A percentile compares a stretch with the other conserved stretches of the same genome.
These are phyloP conservation scores for Coturnix japonica DNA, from an alignment of 2,113 vertebrate species.

Conservation along the genomic window DNA sequence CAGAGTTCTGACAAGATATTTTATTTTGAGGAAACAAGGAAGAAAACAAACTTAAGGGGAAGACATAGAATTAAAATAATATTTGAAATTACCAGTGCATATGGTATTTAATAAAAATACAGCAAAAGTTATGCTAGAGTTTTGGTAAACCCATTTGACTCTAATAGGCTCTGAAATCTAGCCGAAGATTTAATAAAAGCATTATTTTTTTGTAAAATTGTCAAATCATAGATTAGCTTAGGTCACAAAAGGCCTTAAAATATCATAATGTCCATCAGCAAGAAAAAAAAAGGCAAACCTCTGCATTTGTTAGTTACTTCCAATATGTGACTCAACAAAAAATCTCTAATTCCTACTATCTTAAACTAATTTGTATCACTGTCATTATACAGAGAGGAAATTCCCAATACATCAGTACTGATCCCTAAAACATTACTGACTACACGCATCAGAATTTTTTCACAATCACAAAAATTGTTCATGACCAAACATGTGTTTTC, in stretches of 20 bases:
- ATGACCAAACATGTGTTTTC: constrained; percentile 26
- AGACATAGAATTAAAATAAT: neutral
- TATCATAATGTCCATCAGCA: no score
- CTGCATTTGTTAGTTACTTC: neutral
- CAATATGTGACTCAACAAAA: neutral
- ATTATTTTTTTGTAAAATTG: neutral
- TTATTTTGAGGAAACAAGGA: neutral
- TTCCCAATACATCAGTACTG: neutral
- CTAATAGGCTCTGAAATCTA: neutral
- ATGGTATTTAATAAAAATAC: neutral
- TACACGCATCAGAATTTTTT: constrained; percentile 33
- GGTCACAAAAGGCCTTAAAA: no score
- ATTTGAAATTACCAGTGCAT: neutral
- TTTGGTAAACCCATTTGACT: neutral
- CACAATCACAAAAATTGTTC: constrained; percentile 25
- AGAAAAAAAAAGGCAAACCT: neutral
- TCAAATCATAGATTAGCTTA: no score
- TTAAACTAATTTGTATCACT: neutral
- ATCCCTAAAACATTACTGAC: constrained; percentile 35
- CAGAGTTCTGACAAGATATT: neutral
- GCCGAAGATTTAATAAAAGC: neutral
- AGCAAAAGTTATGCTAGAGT: neutral
- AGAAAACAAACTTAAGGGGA: neutral
- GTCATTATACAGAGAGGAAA: neutral
- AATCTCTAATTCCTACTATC: neutral